phyloP scores from a whole-genome alignment of 2,113 vertebrate species.

The Sinocyclocheilus maitianheensis region DNA sequence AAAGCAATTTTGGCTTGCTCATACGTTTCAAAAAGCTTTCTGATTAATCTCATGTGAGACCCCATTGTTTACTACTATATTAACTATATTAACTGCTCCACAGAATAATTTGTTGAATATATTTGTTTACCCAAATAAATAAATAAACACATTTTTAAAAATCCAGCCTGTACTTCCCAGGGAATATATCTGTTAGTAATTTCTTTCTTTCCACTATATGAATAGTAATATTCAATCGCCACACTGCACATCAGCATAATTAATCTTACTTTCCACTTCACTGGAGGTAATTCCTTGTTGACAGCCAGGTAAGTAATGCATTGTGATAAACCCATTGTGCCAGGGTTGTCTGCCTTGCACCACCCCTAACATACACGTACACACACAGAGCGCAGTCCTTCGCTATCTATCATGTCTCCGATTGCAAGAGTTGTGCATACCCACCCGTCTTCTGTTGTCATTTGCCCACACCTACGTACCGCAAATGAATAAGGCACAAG shows the following conservation, averaged over 20 bases:
- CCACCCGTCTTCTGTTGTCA: conserved; percentile 4
- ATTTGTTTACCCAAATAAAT: background rate
- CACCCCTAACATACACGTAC: background rate
- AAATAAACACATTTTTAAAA: background rate
- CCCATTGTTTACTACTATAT: conserved; percentile 42
- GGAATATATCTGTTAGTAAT: conserved; percentile 52
- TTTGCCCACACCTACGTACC: conserved; percentile 38
- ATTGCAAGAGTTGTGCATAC: background rate
- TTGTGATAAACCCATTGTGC: conserved; percentile 65
- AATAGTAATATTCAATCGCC: conserved; percentile 71
- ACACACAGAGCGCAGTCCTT: background rate
- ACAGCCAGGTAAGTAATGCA: conserved; percentile 68
- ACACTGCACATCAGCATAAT: conserved; percentile 67
- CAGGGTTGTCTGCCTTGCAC: conserved; percentile 49
- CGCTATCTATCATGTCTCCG: conserved; percentile 28
- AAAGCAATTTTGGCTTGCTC: conserved; percentile 6
- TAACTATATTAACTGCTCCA: background rate
- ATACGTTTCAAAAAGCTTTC: conserved; percentile 16
- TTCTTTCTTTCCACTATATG: conserved; percentile 47
- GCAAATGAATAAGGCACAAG: conserved; percentile 16
- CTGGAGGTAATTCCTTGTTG: conserved; percentile 58
- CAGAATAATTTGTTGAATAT: background rate
- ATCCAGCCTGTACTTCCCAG: conserved; percentile 5
- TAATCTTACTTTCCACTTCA: conserved; percentile 71
- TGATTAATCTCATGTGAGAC: conserved; percentile 51